A percentile compares a stretch with the other conserved stretches of the same genome.
Evolutionary conservation across 2,113 vertebrate species (phyloP).

Genomic region (Arvicanthis niloticus): DNA sequence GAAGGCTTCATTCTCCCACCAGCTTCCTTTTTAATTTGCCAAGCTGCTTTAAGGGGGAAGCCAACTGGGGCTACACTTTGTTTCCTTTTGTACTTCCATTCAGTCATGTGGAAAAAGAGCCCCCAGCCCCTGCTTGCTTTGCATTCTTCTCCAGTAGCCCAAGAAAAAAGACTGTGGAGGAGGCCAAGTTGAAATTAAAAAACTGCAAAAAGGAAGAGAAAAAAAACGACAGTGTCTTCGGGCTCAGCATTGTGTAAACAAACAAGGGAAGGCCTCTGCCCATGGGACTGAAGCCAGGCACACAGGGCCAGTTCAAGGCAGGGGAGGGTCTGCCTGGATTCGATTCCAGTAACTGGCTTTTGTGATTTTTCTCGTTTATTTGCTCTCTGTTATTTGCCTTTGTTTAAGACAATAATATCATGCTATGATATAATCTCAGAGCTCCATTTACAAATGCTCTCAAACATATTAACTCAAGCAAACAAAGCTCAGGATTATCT

Average conservation of each 20-base stretch:
- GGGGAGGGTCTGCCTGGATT: background rate
- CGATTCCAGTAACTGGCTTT: conserved; percentile 21
- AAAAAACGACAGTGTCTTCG: background rate
- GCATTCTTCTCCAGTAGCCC: conserved; percentile 10
- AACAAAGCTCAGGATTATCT: conserved; percentile 41
- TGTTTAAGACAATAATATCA: conserved; percentile 56
- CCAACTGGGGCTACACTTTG: conserved; percentile 38
- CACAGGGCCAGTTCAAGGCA: background rate
- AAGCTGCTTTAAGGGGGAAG: background rate
- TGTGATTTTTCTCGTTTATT: conserved; percentile 54
- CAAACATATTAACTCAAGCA: conserved; percentile 18
- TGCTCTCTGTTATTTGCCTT: conserved; percentile 27
- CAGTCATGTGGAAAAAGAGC: conserved; percentile 40
- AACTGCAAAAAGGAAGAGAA: background rate
- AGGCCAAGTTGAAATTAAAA: conserved; percentile 53
- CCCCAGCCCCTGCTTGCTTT: background rate
- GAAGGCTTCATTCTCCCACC: background rate
- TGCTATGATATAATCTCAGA: background rate
- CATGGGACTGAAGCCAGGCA: background rate
- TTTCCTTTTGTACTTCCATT: conserved; percentile 63
- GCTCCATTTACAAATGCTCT: conserved; percentile 59
- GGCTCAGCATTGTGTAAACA: conserved; percentile 37
- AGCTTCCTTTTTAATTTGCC: conserved; percentile 52
- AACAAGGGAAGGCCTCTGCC: conserved; percentile 55
- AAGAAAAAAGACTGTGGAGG: conserved; percentile 15